These are phyloP conservation scores for Parnassius smintheus DNA, from an alignment of 2,888 invertebrate genomes.

Conservation along the genomic window DNA sequence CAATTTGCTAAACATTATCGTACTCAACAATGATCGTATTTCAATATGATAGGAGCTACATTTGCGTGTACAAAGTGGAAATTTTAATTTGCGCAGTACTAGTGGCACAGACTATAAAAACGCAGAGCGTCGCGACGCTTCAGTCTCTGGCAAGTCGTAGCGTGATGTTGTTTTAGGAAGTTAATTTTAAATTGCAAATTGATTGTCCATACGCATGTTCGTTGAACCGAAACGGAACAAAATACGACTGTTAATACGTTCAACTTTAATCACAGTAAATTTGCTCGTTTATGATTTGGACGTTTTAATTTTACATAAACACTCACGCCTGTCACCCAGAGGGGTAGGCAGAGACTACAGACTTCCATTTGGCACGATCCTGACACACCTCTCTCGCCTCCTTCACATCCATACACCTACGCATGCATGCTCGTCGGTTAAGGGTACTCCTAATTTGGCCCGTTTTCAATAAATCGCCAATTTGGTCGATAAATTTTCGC, in stretches of 20 bases:
- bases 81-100: background rate
- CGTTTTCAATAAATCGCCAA: too few relatives aligned
- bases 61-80: background rate
- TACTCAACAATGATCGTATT: background rate
- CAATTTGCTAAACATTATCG: background rate
- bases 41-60: background rate
- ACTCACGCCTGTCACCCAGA: too few relatives aligned
- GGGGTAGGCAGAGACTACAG: too few relatives aligned
- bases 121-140: background rate
- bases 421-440: too few relatives aligned
- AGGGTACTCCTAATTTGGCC: too few relatives aligned
- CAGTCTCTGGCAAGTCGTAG: slow-evolving; percentile 17
- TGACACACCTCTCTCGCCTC: too few relatives aligned
- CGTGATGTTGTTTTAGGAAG: slow-evolving; percentile 14
- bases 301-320: too few relatives aligned
- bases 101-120: slow-evolving; percentile 15
- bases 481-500: too few relatives aligned
- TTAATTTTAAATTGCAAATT: slow-evolving; percentile 26
- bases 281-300: too few relatives aligned
- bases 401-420: too few relatives aligned
- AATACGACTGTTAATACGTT: background rate
- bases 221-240: slow-evolving; percentile 7
- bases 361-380: too few relatives aligned
- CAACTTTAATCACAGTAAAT: background rate
- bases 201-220: slow-evolving; percentile 14